Evolutionary conservation across 1,140 invertebrate species (phyloP), one percentile per base, ranked within the genome.

Genomic region (Cryptotermes secundus): DNA sequence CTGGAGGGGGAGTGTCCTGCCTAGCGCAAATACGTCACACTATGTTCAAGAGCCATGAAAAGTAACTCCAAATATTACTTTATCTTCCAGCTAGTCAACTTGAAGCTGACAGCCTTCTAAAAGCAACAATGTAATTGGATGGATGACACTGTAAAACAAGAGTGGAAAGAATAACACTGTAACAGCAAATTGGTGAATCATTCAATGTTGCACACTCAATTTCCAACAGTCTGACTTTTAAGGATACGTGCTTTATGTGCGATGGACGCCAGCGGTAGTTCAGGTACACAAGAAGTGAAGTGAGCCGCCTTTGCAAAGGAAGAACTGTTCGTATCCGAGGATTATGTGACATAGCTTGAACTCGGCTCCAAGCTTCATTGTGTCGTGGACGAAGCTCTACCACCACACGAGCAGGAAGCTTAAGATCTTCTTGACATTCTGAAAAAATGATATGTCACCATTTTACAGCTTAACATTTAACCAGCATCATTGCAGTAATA

Each of bases 331-430:
- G 92, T 10, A 96, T 91, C 85, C 97, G 92, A n/a, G 98, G 97
- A 93, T 99, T 99, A 90, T 98, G 97, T 1, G 97, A 94, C 65
- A 96, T 88, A 12, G 92, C 92, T 88, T 98, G 97, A 22, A 99
- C 96, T 86, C 93, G 92, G 85, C 94, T 91, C 94, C 96, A 98
- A 34, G 96, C 94, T 86, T 92, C 90, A 89, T 95, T 95, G 85
- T 94, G 94, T 85, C 93, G 93, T 16, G 97, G 96, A 81, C 92
- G 91, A 59, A 99, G 89, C 89, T 95, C 93, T 45, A 99, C 92
- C 35, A 92, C 92, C 26, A 98, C 93, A 88, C 95, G 94, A 59
- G 94, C 91, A 31, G 97, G 97, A 80, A 98, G 89, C 87, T 96
- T 95, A 45, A 95, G 91, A 82, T 95, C 94, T 87, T 95, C 94